Evolutionary conservation across 2,888 invertebrate species (phyloP).

Genomic region (Athetis lepigone): DNA sequence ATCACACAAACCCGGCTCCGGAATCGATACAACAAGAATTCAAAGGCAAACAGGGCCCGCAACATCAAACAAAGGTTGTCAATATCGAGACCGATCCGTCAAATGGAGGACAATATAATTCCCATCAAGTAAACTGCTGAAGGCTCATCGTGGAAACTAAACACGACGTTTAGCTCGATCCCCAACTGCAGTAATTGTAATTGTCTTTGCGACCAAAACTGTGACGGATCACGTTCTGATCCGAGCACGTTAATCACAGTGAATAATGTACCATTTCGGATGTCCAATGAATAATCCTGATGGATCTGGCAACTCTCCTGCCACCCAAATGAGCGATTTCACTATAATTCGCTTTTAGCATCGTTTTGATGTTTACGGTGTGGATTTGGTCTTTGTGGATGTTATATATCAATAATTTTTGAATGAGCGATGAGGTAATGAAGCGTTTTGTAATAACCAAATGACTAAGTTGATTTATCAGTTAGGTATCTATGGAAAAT

Average conservation of each 20-base stretch:
- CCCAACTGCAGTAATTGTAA: constrained; percentile 61
- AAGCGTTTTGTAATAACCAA: neutral
- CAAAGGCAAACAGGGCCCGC: constrained; percentile 16
- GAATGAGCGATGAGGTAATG: neutral
- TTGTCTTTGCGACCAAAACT: constrained; percentile 61
- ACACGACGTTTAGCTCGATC: constrained; percentile 32
- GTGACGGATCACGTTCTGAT: constrained; percentile 68
- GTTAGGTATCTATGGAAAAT: neutral
- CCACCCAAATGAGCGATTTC: constrained; percentile 52
- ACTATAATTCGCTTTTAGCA: constrained; percentile 51
- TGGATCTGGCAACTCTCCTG: constrained; percentile 61
- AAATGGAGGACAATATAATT: constrained; percentile 22
- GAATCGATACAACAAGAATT: constrained; percentile 14
- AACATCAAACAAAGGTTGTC: constrained; percentile 13
- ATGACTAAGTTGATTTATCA: neutral
- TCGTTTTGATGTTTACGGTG: constrained; percentile 49
- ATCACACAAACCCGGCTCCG: neutral
- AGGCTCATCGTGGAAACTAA: constrained; percentile 35
- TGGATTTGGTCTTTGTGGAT: constrained; percentile 29
- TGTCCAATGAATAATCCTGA: constrained; percentile 69
- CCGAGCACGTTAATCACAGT: constrained; percentile 75
- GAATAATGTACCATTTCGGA: constrained; percentile 73
- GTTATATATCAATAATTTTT: constrained; percentile 3
- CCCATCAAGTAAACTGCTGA: constrained; percentile 4
- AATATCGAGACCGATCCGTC: constrained; percentile 23